These are phyloP conservation scores for Scotopteryx bipunctaria DNA, from an alignment of 2,888 invertebrate species.

Conservation along the genomic window DNA sequence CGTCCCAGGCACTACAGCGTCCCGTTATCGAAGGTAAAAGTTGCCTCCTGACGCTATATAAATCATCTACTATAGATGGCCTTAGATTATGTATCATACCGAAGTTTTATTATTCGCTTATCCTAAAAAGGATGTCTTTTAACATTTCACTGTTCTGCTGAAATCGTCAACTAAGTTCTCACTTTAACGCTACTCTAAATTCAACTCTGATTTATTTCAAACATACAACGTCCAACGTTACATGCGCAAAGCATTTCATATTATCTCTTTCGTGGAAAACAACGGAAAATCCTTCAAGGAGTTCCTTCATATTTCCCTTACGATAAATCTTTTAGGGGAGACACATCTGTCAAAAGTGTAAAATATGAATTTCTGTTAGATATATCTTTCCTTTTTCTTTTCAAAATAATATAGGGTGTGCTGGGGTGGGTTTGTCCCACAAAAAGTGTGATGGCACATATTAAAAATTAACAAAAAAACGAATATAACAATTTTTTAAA, in stretches of 20 bases:
- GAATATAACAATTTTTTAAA: too few species aligned
- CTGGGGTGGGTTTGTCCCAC: not conserved
- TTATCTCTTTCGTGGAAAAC: conserved; percentile 63
- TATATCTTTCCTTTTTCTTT: conserved; percentile 18
- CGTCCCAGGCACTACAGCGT: too few species aligned
- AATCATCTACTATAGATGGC: too few species aligned
- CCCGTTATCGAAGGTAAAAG: too few species aligned
- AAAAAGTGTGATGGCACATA: too few species aligned
- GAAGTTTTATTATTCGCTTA: too few species aligned
- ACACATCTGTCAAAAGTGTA: conserved; percentile 81
- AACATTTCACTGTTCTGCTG: not conserved
- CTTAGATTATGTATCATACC: too few species aligned
- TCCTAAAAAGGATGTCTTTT: too few species aligned
- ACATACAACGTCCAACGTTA: conserved; percentile 54
- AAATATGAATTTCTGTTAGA: conserved; percentile 78
- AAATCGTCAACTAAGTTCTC: too few species aligned
- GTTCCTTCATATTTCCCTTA: conserved; percentile 71
- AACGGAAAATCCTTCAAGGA: conserved; percentile 59
- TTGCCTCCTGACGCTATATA: too few species aligned
- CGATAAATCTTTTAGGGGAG: conserved; percentile 75
- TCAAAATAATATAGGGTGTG: conserved; percentile 17
- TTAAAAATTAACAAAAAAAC: too few species aligned
- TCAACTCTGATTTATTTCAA: conserved; percentile 56
- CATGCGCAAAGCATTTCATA: conserved; percentile 60
- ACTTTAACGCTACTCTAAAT: conserved; percentile 27